Evolutionary conservation across 2,797 vertebrate genomes (phyloP), one percentile per base, ranked within the genome.

Genomic region (Otolemur crassicaudatus): DNA sequence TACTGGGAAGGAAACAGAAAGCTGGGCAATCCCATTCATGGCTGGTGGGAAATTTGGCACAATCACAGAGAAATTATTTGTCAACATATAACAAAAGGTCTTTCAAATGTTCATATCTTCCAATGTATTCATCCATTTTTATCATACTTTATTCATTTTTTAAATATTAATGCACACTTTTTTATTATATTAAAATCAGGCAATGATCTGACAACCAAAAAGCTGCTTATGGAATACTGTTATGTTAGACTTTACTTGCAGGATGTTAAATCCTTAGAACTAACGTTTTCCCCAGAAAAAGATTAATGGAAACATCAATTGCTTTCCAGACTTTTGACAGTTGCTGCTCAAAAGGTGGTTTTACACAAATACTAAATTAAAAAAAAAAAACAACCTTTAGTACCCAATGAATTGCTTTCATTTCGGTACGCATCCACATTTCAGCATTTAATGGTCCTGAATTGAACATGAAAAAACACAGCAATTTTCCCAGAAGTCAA

Each of bases 401-500:
- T 53, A 53, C 49, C 4, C 49, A 53, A 53, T 53, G 49, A 53
- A 53, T 53, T 53, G 14, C 49, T 53, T 53, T 53, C 17, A 53
- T 53, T 53, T 53, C 14, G 94, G 98, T 98, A 97, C 96, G 98
- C 98, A 98, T 97, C 98, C 98, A 98, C 95, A 95, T 96, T 86
- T 97, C 98, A 98, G 98, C 98, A 97, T 95, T 98, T 84, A 98
- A 98, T 98, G 98, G 98, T 98, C 98, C 97, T 7, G 98, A 98
- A 98, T 93, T 98, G 98, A 95, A 97, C 95, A 97, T 90, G 97
- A 98, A 96, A 97, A 77, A 96, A 98, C 63, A 96, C 14, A 53
- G 49, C 49, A 53, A 53, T 53, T 53, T 53, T 16, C 49, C 14
- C 16, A 14, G 49, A 53, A 53, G 49, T 53, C 14, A 53, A 53